Evolutionary conservation across 2,797 vertebrate genomes (phyloP).

Genomic region (Pantherophis vulpinus): DNA sequence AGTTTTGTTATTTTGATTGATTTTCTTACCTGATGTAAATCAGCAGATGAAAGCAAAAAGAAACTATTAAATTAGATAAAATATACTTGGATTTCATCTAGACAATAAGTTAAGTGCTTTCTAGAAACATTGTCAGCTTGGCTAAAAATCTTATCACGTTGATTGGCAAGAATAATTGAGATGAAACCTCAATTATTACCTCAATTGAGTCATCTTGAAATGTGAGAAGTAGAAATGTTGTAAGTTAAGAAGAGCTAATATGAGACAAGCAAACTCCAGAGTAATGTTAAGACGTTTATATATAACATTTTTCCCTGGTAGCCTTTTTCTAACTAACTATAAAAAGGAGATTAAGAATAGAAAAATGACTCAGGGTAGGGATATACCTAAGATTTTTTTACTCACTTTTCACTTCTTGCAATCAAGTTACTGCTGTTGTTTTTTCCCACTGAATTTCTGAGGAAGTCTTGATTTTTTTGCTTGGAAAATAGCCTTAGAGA

Average conservation of each 20-base stretch:
- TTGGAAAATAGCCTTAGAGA: not conserved
- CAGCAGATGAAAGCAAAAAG: conserved; percentile 15
- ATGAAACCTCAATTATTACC: not conserved
- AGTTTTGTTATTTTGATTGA: not conserved
- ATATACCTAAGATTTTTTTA: not conserved
- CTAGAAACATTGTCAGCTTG: not conserved
- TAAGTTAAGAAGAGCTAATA: not conserved
- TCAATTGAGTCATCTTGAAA: not conserved
- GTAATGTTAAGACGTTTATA: not conserved
- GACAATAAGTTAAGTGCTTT: conserved; percentile 8
- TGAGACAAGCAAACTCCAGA: not conserved
- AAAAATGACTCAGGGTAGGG: not conserved
- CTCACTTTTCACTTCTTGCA: not conserved
- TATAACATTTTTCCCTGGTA: not conserved
- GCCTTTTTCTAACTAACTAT: not conserved
- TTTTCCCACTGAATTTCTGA: not conserved
- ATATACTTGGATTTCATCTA: conserved; percentile 1
- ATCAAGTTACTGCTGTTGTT: not conserved
- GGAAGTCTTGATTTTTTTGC: not conserved
- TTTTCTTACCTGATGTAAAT: conserved; percentile 26
- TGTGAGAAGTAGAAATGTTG: not conserved
- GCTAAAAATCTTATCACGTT: not conserved
- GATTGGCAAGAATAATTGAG: not conserved
- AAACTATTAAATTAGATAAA: conserved; percentile 23
- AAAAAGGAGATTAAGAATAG: not conserved